These are phyloP conservation scores for Arothron firmamentum DNA, from an alignment of 2,113 vertebrate genomes.

Conservation along the genomic window DNA sequence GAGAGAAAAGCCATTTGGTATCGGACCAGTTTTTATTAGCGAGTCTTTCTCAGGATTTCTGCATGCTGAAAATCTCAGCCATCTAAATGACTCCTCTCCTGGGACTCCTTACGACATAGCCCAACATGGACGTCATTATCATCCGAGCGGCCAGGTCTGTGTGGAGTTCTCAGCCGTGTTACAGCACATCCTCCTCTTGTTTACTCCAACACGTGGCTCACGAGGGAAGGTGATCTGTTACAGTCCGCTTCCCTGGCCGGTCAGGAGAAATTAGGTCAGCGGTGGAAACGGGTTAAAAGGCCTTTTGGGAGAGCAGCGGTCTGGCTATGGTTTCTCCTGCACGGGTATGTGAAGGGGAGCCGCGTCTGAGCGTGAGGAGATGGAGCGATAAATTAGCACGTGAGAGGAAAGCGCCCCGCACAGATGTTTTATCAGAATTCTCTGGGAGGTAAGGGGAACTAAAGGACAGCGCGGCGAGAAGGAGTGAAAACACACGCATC, in stretches of 20 bases:
- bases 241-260: constrained; percentile 51
- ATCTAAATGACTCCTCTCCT: constrained; percentile 48
- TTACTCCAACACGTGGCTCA: constrained; percentile 47
- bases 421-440: constrained; percentile 31
- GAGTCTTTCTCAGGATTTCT: constrained; percentile 11
- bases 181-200: constrained; percentile 41
- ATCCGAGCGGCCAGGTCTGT: constrained; percentile 58
- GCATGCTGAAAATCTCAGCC: constrained; percentile 40
- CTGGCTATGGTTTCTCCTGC: constrained; percentile 43
- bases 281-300: constrained; percentile 56
- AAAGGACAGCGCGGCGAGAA: constrained; percentile 8
- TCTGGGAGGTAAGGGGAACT: constrained; percentile 16
- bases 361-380: constrained; percentile 12
- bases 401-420: constrained; percentile 10
- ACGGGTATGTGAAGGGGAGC: constrained; percentile 18
- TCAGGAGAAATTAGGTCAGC: constrained; percentile 66
- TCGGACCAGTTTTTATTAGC: constrained; percentile 45
- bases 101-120: constrained; percentile 49
- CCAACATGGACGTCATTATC: constrained; percentile 49
- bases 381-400: constrained; percentile 31
- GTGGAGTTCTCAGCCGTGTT: constrained; percentile 46
- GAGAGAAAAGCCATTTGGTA: constrained; percentile 30
- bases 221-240: constrained; percentile 51
- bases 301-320: constrained; percentile 46
- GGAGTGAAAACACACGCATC: constrained; percentile 37